phyloP scores from a whole-genome alignment of 2,113 vertebrate species.

The Ochotona princeps region DNA sequence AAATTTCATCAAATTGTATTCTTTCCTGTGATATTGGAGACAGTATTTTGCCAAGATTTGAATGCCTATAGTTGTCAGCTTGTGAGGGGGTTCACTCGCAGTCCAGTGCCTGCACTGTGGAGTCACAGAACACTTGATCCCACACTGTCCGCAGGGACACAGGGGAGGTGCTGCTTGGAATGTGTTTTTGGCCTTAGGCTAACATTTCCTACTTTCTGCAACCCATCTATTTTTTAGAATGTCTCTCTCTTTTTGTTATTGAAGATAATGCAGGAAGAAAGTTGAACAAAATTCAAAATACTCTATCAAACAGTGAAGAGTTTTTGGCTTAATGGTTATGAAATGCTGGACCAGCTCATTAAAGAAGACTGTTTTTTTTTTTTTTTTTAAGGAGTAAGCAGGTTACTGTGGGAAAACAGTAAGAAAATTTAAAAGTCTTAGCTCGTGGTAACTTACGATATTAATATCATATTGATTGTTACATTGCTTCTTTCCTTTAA shows the following conservation, averaged over 20 bases:
- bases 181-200: too few species aligned
- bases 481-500: constrained; percentile 54
- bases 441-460: background rate
- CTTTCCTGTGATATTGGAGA: background rate
- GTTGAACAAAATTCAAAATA: constrained; percentile 49
- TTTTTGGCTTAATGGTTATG: constrained; percentile 23
- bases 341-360: background rate
- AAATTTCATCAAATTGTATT: constrained; percentile 47
- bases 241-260: background rate
- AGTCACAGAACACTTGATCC: background rate
- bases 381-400: background rate
- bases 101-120: background rate
- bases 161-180: background rate
- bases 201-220: constrained; percentile 30
- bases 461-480: constrained; percentile 3
- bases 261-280: background rate
- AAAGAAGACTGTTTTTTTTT: background rate
- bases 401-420: background rate
- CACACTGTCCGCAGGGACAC: background rate
- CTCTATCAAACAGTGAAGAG: background rate
- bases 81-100: background rate
- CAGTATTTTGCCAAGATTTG: constrained; percentile 32
- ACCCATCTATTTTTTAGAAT: constrained; percentile 8
- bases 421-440: constrained; percentile 15
- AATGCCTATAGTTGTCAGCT: constrained; percentile 13